Base-by-base conservation (phyloP, 2,797 vertebrate species). In the Octomys mimax region DNA sequence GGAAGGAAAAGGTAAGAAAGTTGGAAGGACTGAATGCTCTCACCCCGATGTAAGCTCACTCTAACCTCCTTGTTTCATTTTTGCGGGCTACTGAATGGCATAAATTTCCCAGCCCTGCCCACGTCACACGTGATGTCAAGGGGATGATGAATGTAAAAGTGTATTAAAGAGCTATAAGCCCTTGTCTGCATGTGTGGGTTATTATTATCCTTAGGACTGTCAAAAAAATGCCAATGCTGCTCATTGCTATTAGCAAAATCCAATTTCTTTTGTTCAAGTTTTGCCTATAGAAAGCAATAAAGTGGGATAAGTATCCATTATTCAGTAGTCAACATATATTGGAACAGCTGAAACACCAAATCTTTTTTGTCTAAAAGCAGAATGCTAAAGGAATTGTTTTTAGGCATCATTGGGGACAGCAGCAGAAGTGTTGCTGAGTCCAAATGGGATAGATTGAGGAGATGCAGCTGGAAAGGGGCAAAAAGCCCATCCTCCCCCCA, bases 211-310 rank as follows among this genome's bases (percentile, higher is more conserved):
- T 95, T 59, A 86, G 87, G 61, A 61, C 79, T 88, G 68, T 94
- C 93, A 82, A 94, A 93, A 93, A 96, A 96, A 84, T 83, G 94
- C 93, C 95, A 97, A 1, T 62, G 88, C 66, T 61, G 54, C 78
- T 97, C 92, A 96, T 93, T 62, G 82, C 82, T 88, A 95, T 96
- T 97, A 96, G 96, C 94, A 95, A 97, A 97, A 97, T 96, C 89
- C 95, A 91, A 94, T 95, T 97, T 68, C 96, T 97, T 97, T 97
- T 97, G 94, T 97, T 92, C 94, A 95, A 81, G 81, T 95, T 97
- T 97, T 96, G 93, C 95, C 96, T 96, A 81, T 64, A 94, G 96
- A 93, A 97, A 97, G 97, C 97, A 97, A 86, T 77, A 95, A 96
- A 96, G 46, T n/a, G 28, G 85, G 62, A 36, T 97, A 96, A 98